Evolutionary conservation across 1,140 invertebrate species (phyloP), one percentile per base, ranked within the genome.

Genomic region (Stegodyphus dumicola): DNA sequence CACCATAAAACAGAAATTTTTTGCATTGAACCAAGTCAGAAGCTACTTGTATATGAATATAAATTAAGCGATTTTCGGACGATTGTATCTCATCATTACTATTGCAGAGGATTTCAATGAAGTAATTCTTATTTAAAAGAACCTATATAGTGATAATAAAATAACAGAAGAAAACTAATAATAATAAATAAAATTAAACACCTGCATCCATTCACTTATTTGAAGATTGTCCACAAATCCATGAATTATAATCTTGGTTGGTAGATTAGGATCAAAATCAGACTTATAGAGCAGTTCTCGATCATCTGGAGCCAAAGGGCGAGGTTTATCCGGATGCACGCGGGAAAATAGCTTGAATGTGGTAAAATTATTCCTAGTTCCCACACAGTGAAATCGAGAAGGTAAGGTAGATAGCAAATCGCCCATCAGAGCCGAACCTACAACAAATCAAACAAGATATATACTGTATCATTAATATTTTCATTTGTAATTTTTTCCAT

Each of bases 171-270:
- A 3, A 33, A 33, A 33, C n/a, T n/a, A n/a, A 33, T 33, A 33
- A 33, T 33, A 3, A 33, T 33, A 33, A 33, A 33, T 33, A 33
- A 33, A 33, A 33, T 33, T 60, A 67, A 52, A 64, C 18, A 86
- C 85, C 65, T 79, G 71, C 77, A 86, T 86, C 85, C 85, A 86
- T n/a, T 79, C 85, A 5, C 77, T 80, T 0, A 86, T 17, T 6
- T 75, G 73, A 1, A 80, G 11, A 71, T 78, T 86, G 70, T 86
- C 85, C 7, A 86, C 64, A 71, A 86, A 97, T 10, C 96, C 96
- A 88, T 97, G 96, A 7, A 94, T 92, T 60, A 97, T 93, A 80
- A 97, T 92, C 88, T 94, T 96, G 64, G 95, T 92, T 49, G 93
- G 93, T n/a, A 92, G 92, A 4, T 90, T 88, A 5, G 92, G 91